Evolutionary conservation across 30 jellyfish, hydroid and myxozoan genomes (phyloP), one percentile per base, ranked within the genome.

Genomic region (Mastigias papua): DNA sequence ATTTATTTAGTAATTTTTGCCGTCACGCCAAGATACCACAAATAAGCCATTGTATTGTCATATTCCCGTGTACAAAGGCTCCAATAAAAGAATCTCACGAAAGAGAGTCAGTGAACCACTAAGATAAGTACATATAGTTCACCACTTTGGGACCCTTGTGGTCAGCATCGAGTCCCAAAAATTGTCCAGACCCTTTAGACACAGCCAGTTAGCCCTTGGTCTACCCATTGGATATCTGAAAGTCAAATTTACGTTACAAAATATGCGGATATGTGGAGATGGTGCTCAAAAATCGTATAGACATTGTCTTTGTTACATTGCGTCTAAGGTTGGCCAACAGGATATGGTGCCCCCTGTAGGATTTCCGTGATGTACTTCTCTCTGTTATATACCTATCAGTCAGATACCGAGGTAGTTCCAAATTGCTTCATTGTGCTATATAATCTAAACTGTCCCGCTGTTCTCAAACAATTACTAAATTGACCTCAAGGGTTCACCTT

Each of bases 371-470:
- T 63, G 74, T 2, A n/a, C 74, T 19, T 63, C 21, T 1, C 17
- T n/a, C 4, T 13, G 74, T n/a, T 23, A n/a, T 63, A 23, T 21
- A 42, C 74, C 35, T 42, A 63, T 63, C 74, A 23, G 20, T 27
- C 74, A 63, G 42, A 5, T 13, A 10, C 19, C 37, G 11, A 63
- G 42, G 48, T 23, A 27, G 32, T 27, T 57, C 69, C 74, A 63
- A 27, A 23, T n/a, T 27, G 74, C 74, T 27, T 27, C 42, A n/a
- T 19, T 34, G 37, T 25, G 34, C 81, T 17, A 61, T 79, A 28
- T 23, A 64, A 31, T 26, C n/a, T 35, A 23, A 66, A 79, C 63
- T 62, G 26, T 54, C 92, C 86, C 73, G 84, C 92, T 83, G 92
- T 65, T 70, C 42, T 19, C 73, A 26, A 68, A 72, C 88, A 85